Percentiles rank a stretch among this genome's conserved stretches.
Evolutionary conservation across 2,888 invertebrate species (phyloP).

Genomic region (Archips crataeganus): DNA sequence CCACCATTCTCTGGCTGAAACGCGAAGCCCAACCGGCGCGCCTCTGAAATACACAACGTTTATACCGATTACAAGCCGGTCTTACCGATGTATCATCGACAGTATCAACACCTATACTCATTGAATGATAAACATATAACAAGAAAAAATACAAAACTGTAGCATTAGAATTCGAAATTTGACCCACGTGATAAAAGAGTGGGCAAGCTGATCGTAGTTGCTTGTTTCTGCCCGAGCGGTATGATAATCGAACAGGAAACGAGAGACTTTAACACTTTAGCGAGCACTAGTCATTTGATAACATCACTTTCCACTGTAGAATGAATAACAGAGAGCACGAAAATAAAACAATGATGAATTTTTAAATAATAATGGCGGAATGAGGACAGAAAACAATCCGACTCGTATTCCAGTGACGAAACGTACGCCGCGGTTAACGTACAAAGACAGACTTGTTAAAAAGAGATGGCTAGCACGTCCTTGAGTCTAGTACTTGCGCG

Average conservation of each 20-base stretch:
- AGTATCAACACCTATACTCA: constrained; percentile 46
- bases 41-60: constrained; percentile 79
- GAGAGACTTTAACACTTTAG: constrained; percentile 72
- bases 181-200: constrained; percentile 85
- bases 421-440: constrained; percentile 53
- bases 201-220: constrained; percentile 77
- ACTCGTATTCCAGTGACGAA: constrained; percentile 76
- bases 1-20: constrained; percentile 63
- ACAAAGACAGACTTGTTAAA: constrained; percentile 62
- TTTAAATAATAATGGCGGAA: constrained; percentile 81
- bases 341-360: constrained; percentile 64
- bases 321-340: constrained; percentile 45
- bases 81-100: constrained; percentile 54
- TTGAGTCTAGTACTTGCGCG: constrained; percentile 78
- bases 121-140: constrained; percentile 46
- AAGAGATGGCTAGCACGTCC: constrained; percentile 68
- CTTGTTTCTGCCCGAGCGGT: constrained; percentile 71
- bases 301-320: constrained; percentile 21
- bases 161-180: constrained; percentile 74
- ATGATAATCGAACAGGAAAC: constrained; percentile 81
- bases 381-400: constrained; percentile 73
- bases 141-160: constrained; percentile 48
- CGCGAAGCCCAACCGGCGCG: constrained; percentile 67
- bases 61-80: constrained; percentile 72
- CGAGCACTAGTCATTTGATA: constrained; percentile 30